Evolutionary conservation across 2,797 vertebrate species (phyloP).

Genomic region (Myotis findleyi): DNA sequence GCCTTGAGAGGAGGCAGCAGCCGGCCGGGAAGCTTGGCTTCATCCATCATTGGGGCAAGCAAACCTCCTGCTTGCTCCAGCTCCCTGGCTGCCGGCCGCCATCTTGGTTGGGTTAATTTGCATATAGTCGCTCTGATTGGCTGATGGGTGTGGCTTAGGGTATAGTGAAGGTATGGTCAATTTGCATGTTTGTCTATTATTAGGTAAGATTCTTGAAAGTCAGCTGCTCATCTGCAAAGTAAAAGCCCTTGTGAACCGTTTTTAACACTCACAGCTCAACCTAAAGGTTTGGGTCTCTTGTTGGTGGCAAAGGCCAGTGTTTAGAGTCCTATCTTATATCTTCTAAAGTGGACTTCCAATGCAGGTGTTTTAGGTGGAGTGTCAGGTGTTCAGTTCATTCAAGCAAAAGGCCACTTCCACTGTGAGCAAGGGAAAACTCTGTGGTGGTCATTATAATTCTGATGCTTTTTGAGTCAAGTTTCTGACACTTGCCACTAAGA

Average conservation of each 20-base stretch:
- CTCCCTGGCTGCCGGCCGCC: too few relatives aligned
- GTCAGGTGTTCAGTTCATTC: neutral
- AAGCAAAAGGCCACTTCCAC: neutral
- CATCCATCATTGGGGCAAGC: too few relatives aligned
- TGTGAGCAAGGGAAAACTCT: neutral
- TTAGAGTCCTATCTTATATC: neutral
- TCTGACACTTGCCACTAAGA: slow-evolving; percentile 26
- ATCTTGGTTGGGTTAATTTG: too few relatives aligned
- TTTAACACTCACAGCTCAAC: neutral
- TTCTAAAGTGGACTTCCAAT: neutral
- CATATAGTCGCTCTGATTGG: too few relatives aligned
- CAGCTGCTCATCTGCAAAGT: neutral
- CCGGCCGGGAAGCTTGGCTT: too few relatives aligned
- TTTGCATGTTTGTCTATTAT: too few relatives aligned
- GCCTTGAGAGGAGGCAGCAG: too few relatives aligned
- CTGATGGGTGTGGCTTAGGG: too few relatives aligned
- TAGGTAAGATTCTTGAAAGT: neutral
- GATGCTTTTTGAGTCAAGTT: neutral
- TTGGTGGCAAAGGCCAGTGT: neutral
- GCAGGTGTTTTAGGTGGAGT: neutral
- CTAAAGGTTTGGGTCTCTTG: neutral
- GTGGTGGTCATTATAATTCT: neutral
- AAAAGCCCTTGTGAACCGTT: neutral
- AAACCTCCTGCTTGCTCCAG: too few relatives aligned
- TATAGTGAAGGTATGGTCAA: too few relatives aligned